A percentile compares a stretch with the other conserved stretches of the same genome.
phyloP scores from a whole-genome alignment of 2,888 invertebrate genomes.

The Disparrhopalites patrizii region DNA sequence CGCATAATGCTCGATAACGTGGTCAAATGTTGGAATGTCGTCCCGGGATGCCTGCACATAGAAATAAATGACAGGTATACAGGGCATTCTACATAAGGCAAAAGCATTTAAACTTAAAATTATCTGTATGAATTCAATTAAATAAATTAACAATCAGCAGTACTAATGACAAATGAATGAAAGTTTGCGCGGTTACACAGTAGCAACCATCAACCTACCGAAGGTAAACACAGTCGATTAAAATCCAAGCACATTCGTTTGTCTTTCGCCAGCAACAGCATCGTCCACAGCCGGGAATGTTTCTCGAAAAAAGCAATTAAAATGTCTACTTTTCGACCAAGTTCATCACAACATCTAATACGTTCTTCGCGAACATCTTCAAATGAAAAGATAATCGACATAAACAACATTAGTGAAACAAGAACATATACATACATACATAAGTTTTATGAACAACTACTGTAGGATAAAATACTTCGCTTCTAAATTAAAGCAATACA shows the following conservation, averaged over 20 bases:
- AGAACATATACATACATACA: not conserved
- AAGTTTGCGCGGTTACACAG: no score
- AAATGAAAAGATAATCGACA: not conserved
- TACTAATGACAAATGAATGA: no score
- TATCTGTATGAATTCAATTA: not conserved
- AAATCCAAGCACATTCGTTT: not conserved
- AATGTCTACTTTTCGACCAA: not conserved
- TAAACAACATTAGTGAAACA: no score
- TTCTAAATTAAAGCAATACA: no score
- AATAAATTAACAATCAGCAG: not conserved
- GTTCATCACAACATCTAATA: not conserved
- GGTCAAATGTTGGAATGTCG: no score
- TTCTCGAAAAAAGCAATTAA: not conserved
- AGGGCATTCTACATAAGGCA: no score
- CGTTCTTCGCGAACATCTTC: not conserved
- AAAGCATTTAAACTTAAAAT: not conserved
- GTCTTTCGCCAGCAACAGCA: not conserved
- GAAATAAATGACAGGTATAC: no score
- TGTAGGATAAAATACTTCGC: no score
- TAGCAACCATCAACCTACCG: not conserved
- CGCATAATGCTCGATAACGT: no score
- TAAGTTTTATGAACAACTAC: not conserved
- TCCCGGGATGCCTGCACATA: no score
- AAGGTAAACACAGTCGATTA: not conserved
- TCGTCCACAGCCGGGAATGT: slow-evolving; percentile 4